Base-by-base conservation (phyloP, 2,888 invertebrate species). In the Campoletis raptor region DNA sequence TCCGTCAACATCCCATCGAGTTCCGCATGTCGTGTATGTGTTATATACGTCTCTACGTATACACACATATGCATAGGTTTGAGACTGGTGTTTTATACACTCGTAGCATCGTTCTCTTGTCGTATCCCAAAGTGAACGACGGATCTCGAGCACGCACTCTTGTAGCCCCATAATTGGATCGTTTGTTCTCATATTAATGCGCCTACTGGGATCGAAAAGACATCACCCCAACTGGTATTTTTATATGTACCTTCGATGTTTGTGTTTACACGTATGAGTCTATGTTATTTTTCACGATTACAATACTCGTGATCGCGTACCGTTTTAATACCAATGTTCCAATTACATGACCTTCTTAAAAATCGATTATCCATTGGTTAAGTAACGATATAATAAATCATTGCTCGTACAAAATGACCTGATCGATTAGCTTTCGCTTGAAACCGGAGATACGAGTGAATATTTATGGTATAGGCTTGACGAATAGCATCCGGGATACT, bases 171-270 rank as follows among this genome's bases (percentile, higher is more conserved):
- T 86, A 88, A 88, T 88, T 88, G 88, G 86, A 88, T 86, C 86
- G 85, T 86, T 88, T 83, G 86, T 88, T 88, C 81, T 85, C 80
- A 85, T 86, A 86, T 88, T 88, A 86, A 88, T 86, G 88, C 81
- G 77, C 64, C 83, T 77, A 69, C 73, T 52, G 42, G 54, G 77
- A 78, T 45, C 69, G 79, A 67, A 54, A 70, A 70, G 57, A 70
- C 57, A 24, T 72, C 40, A 24, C 66, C 21, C 54, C 45, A 37
- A 61, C 42, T 69, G 36, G 69, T 73, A 79, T 57, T 74, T 67
- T 61, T 77, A 48, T 66, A 52, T 72, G n/a, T 24, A 40, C 36
- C 24, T 18, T 37, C 30, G 40, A 18, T 15, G 9, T 52, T 54
- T 69, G 30, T 21, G 21, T 66, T 21, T 42, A 15, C 24, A 45